Percentiles rank a stretch among this genome's conserved stretches.
Evolutionary conservation across 1,140 invertebrate species (phyloP).

Genomic region (Neodiprion pinetum): DNA sequence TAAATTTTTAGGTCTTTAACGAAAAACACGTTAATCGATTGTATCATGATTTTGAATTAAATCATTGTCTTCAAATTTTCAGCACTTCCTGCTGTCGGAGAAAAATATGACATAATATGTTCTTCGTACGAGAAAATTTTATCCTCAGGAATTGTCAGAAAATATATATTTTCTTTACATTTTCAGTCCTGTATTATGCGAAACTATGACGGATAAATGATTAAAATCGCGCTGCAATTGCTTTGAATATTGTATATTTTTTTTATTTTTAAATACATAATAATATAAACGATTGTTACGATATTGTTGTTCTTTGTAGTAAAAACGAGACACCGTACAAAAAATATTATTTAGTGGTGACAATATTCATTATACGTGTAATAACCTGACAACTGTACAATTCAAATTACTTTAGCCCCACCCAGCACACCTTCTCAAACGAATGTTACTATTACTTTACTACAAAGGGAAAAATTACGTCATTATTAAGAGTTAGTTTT

Average conservation of each 20-base stretch:
- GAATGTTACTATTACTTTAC: neutral
- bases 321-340: conserved; percentile 7
- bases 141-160: no score
- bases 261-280: neutral
- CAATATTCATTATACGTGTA: neutral
- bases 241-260: conserved; percentile 8
- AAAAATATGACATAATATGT: no score
- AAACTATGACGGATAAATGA: no score
- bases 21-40: no score
- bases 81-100: no score
- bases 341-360: neutral
- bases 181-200: no score
- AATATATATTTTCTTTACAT: no score
- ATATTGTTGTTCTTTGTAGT: neutral
- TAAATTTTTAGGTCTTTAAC: no score
- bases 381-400: neutral
- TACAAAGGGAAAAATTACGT: neutral
- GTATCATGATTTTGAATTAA: no score
- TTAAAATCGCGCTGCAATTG: neutral
- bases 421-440: neutral
- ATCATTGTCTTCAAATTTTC: no score
- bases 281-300: neutral
- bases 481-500: neutral
- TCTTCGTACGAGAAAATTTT: no score
- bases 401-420: neutral